Percentiles rank a stretch among this genome's conserved stretches.
These are phyloP conservation scores for Tachina grossa DNA, from an alignment of 2,888 invertebrate species.

Conservation along the genomic window DNA sequence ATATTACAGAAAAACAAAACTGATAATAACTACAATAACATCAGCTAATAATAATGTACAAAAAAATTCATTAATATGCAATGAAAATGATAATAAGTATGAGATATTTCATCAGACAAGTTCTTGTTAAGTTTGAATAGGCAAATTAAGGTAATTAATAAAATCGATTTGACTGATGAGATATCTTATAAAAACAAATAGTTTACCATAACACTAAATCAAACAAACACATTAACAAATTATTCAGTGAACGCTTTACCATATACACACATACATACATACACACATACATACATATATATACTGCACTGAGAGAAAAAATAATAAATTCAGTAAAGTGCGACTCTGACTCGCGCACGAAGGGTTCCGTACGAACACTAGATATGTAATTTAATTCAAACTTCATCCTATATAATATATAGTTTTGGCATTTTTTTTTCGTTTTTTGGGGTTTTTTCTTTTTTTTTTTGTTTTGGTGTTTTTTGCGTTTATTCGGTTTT, in stretches of 20 bases:
- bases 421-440: no score
- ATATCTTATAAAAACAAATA: conserved; percentile 53
- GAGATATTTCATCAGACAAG: conserved; percentile 55
- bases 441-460: no score
- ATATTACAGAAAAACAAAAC: conserved; percentile 41
- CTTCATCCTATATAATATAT: no score
- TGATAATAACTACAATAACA: conserved; percentile 56
- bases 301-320: conserved; percentile 15
- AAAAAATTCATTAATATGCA: conserved; percentile 70
- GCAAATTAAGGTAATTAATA: conserved; percentile 5
- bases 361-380: no score
- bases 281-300: neutral
- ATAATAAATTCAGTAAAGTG: no score
- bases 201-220: conserved; percentile 5
- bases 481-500: no score
- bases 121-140: conserved; percentile 18
- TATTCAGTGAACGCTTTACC: neutral
- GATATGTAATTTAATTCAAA: no score
- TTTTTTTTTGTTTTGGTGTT: no score
- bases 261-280: neutral
- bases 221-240: neutral
- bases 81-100: conserved; percentile 68
- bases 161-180: conserved; percentile 49
- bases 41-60: conserved; percentile 71
- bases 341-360: no score